Conservation (phyloP, 2,888 invertebrate genomes). For the Hyles lineata region DNA sequence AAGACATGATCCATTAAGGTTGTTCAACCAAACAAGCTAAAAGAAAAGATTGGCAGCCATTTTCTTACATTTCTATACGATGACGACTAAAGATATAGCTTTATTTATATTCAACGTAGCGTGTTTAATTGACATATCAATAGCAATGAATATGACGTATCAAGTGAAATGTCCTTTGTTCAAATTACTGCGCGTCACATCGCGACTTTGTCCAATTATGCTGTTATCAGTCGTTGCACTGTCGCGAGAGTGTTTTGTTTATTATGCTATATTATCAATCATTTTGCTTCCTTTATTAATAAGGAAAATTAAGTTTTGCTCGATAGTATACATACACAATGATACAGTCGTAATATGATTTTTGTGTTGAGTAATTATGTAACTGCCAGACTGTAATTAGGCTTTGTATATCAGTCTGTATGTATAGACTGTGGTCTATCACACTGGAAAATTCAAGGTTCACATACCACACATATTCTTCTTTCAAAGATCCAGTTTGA, state of each 20-base stretch:
- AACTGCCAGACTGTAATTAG: not conserved
- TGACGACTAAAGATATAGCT: not conserved
- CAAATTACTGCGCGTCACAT: not conserved
- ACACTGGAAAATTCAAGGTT: too few species aligned
- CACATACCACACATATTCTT: too few species aligned
- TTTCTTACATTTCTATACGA: not conserved
- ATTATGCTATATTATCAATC: slow-evolving; percentile 35
- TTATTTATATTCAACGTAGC: not conserved
- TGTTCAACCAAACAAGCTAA: too few species aligned
- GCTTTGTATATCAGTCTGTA: too few species aligned
- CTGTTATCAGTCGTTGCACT: slow-evolving; percentile 44
- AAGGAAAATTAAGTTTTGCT: not conserved
- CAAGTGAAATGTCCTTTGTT: not conserved
- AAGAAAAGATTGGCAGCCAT: not conserved
- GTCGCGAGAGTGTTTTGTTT: slow-evolving; percentile 39
- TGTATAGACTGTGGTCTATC: too few species aligned
- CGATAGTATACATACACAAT: not conserved
- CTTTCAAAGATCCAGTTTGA: too few species aligned
- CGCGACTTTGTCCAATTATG: slow-evolving; percentile 35
- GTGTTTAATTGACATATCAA: not conserved
- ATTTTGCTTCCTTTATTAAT: slow-evolving; percentile 31
- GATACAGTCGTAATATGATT: not conserved
- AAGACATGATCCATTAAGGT: too few species aligned
- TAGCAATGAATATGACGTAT: not conserved
- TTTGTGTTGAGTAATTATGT: not conserved